Base-by-base conservation (phyloP, 2,888 invertebrate species). In the Nomada goodeniana region DNA sequence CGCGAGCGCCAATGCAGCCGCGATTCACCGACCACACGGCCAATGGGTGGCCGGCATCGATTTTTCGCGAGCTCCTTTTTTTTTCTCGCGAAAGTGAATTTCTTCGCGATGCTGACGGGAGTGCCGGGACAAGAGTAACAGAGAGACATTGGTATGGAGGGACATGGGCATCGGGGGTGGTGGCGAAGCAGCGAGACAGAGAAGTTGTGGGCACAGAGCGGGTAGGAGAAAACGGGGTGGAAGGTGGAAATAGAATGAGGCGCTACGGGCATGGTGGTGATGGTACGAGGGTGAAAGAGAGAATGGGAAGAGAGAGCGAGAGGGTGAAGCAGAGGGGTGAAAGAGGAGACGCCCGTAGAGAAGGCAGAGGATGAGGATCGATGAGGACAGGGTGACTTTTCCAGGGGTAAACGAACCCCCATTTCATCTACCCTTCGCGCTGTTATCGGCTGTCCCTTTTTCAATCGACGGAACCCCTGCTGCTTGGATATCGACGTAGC, bases 1-100 rank as follows among this genome's bases (percentile, higher is more conserved):
- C 75, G 67, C 69, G 76, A 73, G 83, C 81, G 76, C 93, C 92
- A 93, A 93, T 92, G 84, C 80, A 61, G 70, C 74, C 50, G 52
- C 84, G 82, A 82, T 82, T 82, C 84, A 72, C 75, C 85, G 71
- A 76, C 82, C 72, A 47, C 76, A 55, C 83, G 81, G 73, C 93
- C 93, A 93, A 93, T 93, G 68, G 78, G 81, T 76, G 67, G 50
- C 57, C 23, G 64, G 78, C 91, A 93, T 93, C 89, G 93, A 93
- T 93, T 93, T 93, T 93, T 93, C 90, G 86, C 90, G 84, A 86
- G 80, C 85, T 85, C 80, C 52, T 55, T 72, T 69, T 69, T 55
- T 72, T 69, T 69, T 87, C 88, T 83, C 85, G 79, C 89, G 90
- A 92, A 93, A 92, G 91, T 92, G 91, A 92, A 92, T 92, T 93